Conservation (phyloP, 2,888 invertebrate species). For the Calameuta filiformis region DNA sequence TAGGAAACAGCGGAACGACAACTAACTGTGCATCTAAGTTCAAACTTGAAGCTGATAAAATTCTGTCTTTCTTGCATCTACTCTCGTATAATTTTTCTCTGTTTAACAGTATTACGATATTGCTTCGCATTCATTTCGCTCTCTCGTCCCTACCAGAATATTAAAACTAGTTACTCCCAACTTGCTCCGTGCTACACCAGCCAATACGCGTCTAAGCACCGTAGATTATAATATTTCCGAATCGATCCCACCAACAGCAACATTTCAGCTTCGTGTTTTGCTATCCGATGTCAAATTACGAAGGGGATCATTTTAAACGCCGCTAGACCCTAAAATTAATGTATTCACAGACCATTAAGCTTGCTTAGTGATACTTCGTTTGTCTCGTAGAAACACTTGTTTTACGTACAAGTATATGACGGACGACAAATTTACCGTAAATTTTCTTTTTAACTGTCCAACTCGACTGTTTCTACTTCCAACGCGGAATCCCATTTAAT, state of each 20-base stretch:
- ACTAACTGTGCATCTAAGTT: not conserved
- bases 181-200: not conserved
- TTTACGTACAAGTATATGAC: not conserved
- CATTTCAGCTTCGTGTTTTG: no score
- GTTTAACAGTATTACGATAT: not conserved
- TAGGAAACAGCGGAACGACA: not conserved
- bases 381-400: not conserved
- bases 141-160: not conserved
- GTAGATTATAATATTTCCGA: conserved; percentile 32
- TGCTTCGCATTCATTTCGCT: not conserved
- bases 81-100: not conserved
- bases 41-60: not conserved
- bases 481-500: not conserved
- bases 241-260: conserved; percentile 42
- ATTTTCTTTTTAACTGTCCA: not conserved
- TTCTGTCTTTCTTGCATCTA: not conserved
- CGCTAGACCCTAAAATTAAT: conserved; percentile 24
- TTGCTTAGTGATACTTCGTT: conserved; percentile 1
- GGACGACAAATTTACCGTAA: not conserved
- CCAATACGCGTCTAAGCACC: not conserved
- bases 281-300: conserved; percentile 7
- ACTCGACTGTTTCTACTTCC: not conserved
- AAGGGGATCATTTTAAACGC: conserved; percentile 15
- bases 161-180: not conserved
- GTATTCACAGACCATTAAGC: conserved; percentile 16